A percentile compares a stretch with the other conserved stretches of the same genome.
Conservation (phyloP, 2,797 vertebrate genomes). For the Acanthurus leucopareius region DNA sequence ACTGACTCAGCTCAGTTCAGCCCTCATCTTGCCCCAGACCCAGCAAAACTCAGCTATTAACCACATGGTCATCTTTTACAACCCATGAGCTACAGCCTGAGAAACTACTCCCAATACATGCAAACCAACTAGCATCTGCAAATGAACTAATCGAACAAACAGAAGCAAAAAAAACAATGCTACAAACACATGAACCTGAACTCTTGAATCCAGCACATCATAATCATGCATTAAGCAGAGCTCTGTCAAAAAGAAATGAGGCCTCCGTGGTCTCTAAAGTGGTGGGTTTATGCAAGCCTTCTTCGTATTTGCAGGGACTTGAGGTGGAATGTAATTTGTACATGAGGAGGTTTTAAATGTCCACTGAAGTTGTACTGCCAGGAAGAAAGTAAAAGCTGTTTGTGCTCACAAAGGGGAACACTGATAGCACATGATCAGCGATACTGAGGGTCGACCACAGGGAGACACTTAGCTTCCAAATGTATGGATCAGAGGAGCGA, state of each 20-base stretch:
- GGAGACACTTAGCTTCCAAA: slow-evolving; percentile 33
- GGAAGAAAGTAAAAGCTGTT: slow-evolving; percentile 35
- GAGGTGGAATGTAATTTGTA: slow-evolving; percentile 45
- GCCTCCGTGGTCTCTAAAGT: slow-evolving; percentile 29
- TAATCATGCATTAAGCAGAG: slow-evolving; percentile 52
- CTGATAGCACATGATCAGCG: slow-evolving; percentile 17
- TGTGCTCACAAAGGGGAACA: slow-evolving; percentile 34
- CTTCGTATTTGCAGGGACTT: slow-evolving; percentile 53
- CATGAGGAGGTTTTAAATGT: slow-evolving; percentile 27
- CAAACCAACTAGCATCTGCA: slow-evolving; percentile 61
- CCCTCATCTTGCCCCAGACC: slow-evolving; percentile 45
- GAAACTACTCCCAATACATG: slow-evolving; percentile 43
- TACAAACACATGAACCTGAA: slow-evolving; percentile 52
- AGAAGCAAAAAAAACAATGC: slow-evolving; percentile 32
- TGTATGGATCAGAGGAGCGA: slow-evolving; percentile 21
- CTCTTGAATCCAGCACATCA: slow-evolving; percentile 57
- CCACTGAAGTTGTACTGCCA: neutral
- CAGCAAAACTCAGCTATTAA: slow-evolving; percentile 55
- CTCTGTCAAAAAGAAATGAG: slow-evolving; percentile 32
- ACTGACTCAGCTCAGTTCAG: slow-evolving; percentile 49
- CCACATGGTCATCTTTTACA: slow-evolving; percentile 52
- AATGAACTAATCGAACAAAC: slow-evolving; percentile 49
- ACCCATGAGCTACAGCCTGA: slow-evolving; percentile 54
- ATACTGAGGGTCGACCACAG: slow-evolving; percentile 11
- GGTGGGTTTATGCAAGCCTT: slow-evolving; percentile 47